A percentile compares a stretch with the other conserved stretches of the same genome.
These are phyloP conservation scores for Pachypanchax playfairii DNA, from an alignment of 2,113 vertebrate genomes.

Conservation along the genomic window DNA sequence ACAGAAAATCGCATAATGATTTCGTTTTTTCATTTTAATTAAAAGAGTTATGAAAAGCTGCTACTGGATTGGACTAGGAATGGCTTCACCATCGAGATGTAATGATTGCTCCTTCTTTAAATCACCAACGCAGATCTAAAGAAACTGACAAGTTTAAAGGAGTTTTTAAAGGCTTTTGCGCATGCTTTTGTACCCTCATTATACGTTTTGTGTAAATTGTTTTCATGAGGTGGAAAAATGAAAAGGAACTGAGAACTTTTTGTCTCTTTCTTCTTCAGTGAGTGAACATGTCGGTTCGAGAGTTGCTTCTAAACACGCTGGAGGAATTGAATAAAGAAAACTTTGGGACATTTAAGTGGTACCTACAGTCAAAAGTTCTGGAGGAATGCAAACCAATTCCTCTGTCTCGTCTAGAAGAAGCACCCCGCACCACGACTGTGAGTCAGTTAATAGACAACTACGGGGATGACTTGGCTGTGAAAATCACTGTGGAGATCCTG, in stretches of 20 bases:
- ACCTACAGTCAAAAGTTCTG: rapidly evolving
- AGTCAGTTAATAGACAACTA: not conserved
- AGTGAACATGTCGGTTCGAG: constrained; percentile 18
- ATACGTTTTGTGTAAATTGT: too few species aligned
- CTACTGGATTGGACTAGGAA: too few species aligned
- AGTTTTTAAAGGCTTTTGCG: too few species aligned
- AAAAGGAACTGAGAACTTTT: not conserved
- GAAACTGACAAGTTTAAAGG: too few species aligned
- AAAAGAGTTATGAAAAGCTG: too few species aligned
- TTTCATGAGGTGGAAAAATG: too few species aligned
- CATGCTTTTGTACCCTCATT: too few species aligned
- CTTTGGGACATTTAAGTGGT: constrained; percentile 19
- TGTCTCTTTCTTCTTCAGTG: constrained; percentile 4
- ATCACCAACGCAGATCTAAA: too few species aligned
- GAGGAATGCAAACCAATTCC: constrained; percentile 19
- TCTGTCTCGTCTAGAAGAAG: not conserved
- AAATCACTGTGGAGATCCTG: constrained; percentile 16
- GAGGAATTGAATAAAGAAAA: rapidly evolving
- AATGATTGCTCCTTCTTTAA: too few species aligned
- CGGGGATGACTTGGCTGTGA: not conserved
- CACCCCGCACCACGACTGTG: rapidly evolving
- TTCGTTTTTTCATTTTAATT: too few species aligned
- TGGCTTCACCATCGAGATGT: too few species aligned
- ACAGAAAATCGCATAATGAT: too few species aligned
- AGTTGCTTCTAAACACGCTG: constrained; percentile 30